Base-by-base conservation (phyloP, 2,888 invertebrate genomes). In the Pharmacophagus antenor region DNA sequence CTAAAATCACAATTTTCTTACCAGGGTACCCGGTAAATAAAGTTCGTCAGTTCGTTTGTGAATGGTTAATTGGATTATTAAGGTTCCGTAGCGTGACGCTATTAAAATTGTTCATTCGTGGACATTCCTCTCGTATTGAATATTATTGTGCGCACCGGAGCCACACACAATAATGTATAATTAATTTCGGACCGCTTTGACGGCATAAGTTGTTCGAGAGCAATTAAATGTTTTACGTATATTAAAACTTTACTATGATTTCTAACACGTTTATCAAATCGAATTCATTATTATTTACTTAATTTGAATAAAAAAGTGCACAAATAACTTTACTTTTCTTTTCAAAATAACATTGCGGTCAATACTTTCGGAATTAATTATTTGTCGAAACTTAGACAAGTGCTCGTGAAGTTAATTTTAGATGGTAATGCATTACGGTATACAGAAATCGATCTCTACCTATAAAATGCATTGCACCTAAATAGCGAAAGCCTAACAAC, bases 11-110 rank as follows among this genome's bases (percentile, higher is more conserved):
- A n/a, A n/a, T n/a, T n/a, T n/a, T n/a, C n/a, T n/a, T n/a, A n/a
- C n/a, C n/a, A n/a, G n/a, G n/a, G n/a, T n/a, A n/a, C n/a, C n/a
- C n/a, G n/a, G n/a, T n/a, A n/a, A n/a, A n/a, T n/a, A n/a, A n/a
- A n/a, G n/a, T n/a, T n/a, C n/a, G n/a, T n/a, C 58, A 55, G 60
- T 60, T 60, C 56, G 60, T 60, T 56, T 60, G 60, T 55, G 20
- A 44, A 50, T 55, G 49, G 44, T 49, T 60, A 60, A 60, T 60
- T 60, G 59, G 55, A 60, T 60, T 55, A 60, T 55, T 60, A 54
- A 55, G 37, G 37, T 50, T 12, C 55, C 50, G 46, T 41, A 21
- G 44, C 47, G 49, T 42, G 23, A 23, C 46, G 50, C 55, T 50
- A 50, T 60, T 60, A 55, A 60, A 59, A 55, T 60, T 60, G 55